Evolutionary conservation across 2,888 invertebrate species (phyloP).

Genomic region (Meiosimyza decipiens): DNA sequence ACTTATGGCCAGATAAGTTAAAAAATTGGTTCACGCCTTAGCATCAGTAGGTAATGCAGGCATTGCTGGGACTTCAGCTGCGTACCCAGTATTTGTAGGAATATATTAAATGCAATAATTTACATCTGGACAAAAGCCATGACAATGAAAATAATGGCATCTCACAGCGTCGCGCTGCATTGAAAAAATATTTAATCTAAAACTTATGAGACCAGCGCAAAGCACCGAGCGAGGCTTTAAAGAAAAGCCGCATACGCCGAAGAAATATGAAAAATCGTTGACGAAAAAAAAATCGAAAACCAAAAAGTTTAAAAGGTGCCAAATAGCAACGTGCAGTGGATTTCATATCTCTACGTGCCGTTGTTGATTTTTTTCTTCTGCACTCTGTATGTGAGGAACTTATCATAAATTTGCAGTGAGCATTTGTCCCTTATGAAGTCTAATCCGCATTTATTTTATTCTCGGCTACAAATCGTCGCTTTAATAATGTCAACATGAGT

Average conservation of each 20-base stretch:
- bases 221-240: slow-evolving; percentile 4
- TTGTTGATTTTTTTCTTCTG: slow-evolving; percentile 1
- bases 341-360: not conserved
- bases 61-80: not conserved
- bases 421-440: slow-evolving; percentile 67
- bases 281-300: slow-evolving; percentile 24
- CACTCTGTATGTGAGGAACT: slow-evolving; percentile 39
- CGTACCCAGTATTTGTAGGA: not conserved
- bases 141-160: slow-evolving; percentile 32
- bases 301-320: slow-evolving; percentile 17
- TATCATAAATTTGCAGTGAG: slow-evolving; percentile 64
- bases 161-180: not conserved
- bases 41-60: slow-evolving; percentile 12
- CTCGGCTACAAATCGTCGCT: slow-evolving; percentile 67
- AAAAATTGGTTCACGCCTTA: slow-evolving; percentile 35
- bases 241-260: slow-evolving; percentile 36
- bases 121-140: slow-evolving; percentile 29
- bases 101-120: slow-evolving; percentile 33
- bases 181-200: slow-evolving; percentile 24
- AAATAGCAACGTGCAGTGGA: slow-evolving; percentile 36
- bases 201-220: slow-evolving; percentile 25
- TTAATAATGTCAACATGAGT: slow-evolving; percentile 67
- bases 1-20: slow-evolving; percentile 22
- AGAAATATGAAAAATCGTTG: slow-evolving; percentile 32
- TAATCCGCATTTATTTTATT: slow-evolving; percentile 68